Evolutionary conservation across 2,797 vertebrate genomes (phyloP), one percentile per base, ranked within the genome.

Genomic region (Enteromius paludinosus): DNA sequence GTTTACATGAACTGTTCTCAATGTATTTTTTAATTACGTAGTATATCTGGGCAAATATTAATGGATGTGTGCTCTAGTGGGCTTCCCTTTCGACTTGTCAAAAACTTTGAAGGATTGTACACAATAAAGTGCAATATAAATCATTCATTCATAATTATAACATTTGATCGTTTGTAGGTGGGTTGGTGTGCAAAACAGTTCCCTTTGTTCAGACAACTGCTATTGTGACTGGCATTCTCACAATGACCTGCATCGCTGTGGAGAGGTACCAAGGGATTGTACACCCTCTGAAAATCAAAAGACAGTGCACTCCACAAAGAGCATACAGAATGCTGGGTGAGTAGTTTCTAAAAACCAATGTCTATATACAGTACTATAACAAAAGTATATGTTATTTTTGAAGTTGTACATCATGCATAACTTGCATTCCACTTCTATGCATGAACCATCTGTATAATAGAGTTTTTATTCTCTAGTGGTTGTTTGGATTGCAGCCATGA

Each of bases 251-350:
- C 88, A 96, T 96, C 25, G 95, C 95, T 35, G 91, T 95, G 68
- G 96, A 96, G 89, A 90, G 96, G 82, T 96, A 96, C 88, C 94
- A 96, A 89, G 96, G 95, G n/a, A 96, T 96, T 70, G 93, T 96
- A 30, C 95, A 95, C 83, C 96, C 96, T 0, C 90, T 96, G 87
- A 95, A 93, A 88, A 96, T 95, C 92, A 95, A 94, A 89, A 92
- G 91, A 72, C 95, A 96, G 83, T 95, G 95, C 85, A 95, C 94
- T 0, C 93, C 94, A 15, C 93, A 87, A 83, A 93, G 96, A 87
- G 95, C 94, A 11, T 95, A 94, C 91, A 95, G 92, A 84, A 95
- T 95, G 93, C 89, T 96, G 59, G 95, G 95, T 96, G 92, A 25
- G 30, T 68, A 12, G 64, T 78, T 76, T 78, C 12, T 68, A 18